phyloP scores from a whole-genome alignment of 2,888 invertebrate species.

The Exocentrus adspersus region DNA sequence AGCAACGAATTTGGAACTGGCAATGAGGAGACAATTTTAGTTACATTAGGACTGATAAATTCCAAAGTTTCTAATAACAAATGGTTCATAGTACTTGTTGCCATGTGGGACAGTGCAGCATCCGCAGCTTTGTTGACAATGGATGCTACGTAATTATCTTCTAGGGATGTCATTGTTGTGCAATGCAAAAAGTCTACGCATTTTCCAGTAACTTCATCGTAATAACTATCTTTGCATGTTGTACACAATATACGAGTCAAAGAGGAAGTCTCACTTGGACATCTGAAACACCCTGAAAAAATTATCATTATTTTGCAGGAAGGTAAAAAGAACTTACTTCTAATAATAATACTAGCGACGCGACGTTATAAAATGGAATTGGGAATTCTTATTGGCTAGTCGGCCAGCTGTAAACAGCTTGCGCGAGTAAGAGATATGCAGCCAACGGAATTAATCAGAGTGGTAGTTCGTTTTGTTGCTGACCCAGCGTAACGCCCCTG shows the following conservation, averaged over 20 bases:
- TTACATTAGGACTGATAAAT: neutral
- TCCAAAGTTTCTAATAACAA: neutral
- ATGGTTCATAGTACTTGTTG: neutral
- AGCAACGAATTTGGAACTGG: neutral
- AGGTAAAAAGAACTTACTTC: no score
- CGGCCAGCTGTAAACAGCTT: no score
- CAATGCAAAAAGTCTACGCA: slow-evolving; percentile 1
- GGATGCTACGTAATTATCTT: neutral
- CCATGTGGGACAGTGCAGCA: neutral
- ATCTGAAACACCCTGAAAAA: slow-evolving; percentile 15
- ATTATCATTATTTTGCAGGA: neutral
- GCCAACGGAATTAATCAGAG: no score
- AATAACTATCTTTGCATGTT: slow-evolving; percentile 2
- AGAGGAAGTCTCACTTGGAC: neutral
- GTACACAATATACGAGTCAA: neutral
- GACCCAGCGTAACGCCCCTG: no score
- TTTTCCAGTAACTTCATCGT: neutral
- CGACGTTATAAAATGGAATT: no score
- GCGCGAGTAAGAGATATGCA: no score
- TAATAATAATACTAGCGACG: no score
- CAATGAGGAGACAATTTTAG: neutral
- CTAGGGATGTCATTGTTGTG: neutral
- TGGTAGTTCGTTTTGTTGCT: no score
- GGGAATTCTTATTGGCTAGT: no score
- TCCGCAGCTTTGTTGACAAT: neutral